Percentiles rank a stretch among this genome's conserved stretches.
Conservation (phyloP, 2,113 vertebrate genomes). For the Neoarius graeffei region DNA sequence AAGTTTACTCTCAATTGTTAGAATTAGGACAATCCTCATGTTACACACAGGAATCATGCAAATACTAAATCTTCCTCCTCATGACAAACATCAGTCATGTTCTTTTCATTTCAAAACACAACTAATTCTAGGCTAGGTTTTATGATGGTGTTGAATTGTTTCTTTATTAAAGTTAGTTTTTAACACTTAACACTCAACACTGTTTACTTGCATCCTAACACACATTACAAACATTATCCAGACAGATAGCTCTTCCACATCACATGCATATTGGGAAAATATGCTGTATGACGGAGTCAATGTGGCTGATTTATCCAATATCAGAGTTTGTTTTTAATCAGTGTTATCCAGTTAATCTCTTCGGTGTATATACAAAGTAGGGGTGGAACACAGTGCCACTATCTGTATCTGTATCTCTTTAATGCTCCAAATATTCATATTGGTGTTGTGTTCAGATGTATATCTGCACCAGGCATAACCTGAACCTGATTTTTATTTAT, state of each 20-base stretch:
- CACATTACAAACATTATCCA: background rate
- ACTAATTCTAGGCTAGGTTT: background rate
- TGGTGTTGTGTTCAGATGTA: background rate
- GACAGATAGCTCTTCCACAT: background rate
- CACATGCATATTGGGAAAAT: background rate
- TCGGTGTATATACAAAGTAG: background rate
- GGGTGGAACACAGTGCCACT: background rate
- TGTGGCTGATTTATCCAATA: background rate
- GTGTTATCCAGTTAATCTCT: background rate
- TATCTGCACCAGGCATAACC: background rate
- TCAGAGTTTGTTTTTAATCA: background rate
- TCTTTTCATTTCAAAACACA: background rate
- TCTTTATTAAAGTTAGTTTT: background rate
- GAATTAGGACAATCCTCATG: background rate
- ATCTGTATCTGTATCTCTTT: background rate
- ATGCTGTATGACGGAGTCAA: background rate
- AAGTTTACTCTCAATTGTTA: background rate
- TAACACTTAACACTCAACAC: background rate
- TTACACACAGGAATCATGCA: conserved; percentile 10
- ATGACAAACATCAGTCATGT: background rate
- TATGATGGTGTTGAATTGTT: background rate
- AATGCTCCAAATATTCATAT: background rate
- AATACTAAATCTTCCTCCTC: conserved; percentile 10
- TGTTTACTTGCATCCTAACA: background rate
- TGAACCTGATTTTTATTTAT: background rate